These are phyloP conservation scores for Toxotes jaculatrix DNA, from an alignment of 2,113 vertebrate genomes.

Conservation along the genomic window DNA sequence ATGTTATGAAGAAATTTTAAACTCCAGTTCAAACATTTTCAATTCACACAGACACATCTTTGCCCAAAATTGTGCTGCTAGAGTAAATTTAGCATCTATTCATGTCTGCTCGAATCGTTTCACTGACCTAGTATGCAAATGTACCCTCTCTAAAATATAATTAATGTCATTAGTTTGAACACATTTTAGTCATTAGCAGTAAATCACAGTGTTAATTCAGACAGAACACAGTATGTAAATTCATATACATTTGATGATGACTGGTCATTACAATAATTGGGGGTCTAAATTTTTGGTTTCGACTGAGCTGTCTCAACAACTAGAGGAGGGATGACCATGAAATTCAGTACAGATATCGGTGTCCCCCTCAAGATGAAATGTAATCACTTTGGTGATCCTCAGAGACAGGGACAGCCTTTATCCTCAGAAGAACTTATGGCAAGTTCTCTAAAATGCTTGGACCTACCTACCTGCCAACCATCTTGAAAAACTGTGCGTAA, in stretches of 20 bases:
- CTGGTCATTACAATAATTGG: too few species aligned
- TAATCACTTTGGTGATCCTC: too few species aligned
- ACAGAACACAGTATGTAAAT: not conserved
- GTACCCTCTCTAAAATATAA: not conserved
- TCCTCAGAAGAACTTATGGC: too few species aligned
- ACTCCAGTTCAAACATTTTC: not conserved
- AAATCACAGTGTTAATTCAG: not conserved
- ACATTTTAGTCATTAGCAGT: not conserved
- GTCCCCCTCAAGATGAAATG: not conserved
- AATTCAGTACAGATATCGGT: not conserved
- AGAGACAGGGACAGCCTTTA: too few species aligned
- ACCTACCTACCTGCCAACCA: too few species aligned
- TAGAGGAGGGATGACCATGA: not conserved
- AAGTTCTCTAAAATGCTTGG: too few species aligned
- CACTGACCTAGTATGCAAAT: too few species aligned
- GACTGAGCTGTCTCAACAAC: not conserved
- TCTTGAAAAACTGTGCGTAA: too few species aligned
- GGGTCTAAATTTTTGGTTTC: not conserved
- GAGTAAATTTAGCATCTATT: not conserved
- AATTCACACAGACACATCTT: not conserved
- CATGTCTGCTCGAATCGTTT: not conserved
- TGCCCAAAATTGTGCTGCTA: not conserved
- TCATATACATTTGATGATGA: too few species aligned
- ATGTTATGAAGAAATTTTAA: not conserved
- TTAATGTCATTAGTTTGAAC: not conserved